Percentiles rank a stretch among this genome's conserved stretches.
Conservation (phyloP, 2,797 vertebrate genomes). For the Peromyscus melanophrys region DNA sequence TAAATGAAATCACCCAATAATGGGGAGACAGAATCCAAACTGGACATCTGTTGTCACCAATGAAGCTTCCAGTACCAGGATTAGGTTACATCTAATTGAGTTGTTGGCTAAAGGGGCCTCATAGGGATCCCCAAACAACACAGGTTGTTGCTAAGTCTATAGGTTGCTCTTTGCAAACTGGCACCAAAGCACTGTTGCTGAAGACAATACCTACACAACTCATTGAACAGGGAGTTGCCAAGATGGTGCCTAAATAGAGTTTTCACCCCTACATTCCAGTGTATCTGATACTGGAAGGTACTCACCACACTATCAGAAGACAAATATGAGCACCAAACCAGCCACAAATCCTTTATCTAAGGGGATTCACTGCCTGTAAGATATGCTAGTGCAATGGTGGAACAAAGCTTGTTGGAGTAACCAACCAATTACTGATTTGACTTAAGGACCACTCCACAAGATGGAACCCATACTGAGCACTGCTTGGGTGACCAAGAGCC, state of each 20-base stretch:
- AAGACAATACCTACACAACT: not conserved
- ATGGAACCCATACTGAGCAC: not conserved
- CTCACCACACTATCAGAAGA: not conserved
- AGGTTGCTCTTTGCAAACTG: not conserved
- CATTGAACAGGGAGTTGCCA: not conserved
- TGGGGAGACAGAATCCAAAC: not conserved
- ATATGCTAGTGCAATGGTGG: not conserved
- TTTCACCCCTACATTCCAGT: not conserved
- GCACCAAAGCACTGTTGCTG: not conserved
- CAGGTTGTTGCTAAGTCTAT: not conserved
- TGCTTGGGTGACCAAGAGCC: not conserved
- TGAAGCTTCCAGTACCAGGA: not conserved
- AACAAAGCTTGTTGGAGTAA: not conserved
- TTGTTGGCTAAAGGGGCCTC: no score
- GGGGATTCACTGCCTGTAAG: not conserved
- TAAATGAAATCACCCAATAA: not conserved
- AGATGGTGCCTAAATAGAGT: not conserved
- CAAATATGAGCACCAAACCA: not conserved
- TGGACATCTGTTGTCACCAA: not conserved
- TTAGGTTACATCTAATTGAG: not conserved
- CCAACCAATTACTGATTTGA: not conserved
- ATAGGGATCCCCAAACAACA: no score
- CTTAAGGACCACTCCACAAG: not conserved
- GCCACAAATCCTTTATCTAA: not conserved
- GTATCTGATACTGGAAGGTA: not conserved